A percentile compares a stretch with the other conserved stretches of the same genome.
phyloP scores from a whole-genome alignment of 2,113 vertebrate species.

The Myanophis thanlyinensis region DNA sequence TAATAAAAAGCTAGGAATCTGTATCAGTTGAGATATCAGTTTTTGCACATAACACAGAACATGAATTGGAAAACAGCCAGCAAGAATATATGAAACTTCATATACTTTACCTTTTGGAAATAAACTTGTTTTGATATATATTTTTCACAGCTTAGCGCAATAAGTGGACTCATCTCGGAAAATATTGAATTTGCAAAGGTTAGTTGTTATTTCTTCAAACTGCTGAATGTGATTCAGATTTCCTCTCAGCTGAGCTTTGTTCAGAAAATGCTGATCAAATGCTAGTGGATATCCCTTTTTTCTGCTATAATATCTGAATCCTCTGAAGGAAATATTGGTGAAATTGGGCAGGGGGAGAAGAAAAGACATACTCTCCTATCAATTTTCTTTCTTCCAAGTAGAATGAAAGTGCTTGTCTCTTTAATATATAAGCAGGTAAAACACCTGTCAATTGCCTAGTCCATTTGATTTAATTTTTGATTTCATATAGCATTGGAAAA shows the following conservation, averaged over 20 bases:
- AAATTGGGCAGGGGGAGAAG: background rate
- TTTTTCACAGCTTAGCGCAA: conserved; percentile 84
- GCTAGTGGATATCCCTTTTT: background rate
- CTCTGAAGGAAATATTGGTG: background rate
- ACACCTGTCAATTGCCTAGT: background rate
- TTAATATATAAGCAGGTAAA: background rate
- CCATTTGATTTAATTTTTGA: background rate
- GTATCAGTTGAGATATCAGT: background rate
- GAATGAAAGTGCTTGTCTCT: background rate
- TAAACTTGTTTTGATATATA: conserved; percentile 1
- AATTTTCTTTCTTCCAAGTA: background rate
- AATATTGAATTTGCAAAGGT: conserved; percentile 98
- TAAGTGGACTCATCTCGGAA: conserved; percentile 87
- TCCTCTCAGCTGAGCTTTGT: background rate
- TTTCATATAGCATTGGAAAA: background rate
- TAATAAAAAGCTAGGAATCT: background rate
- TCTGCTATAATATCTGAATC: background rate
- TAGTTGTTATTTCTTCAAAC: conserved; percentile 8
- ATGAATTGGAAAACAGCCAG: background rate
- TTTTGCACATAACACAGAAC: background rate
- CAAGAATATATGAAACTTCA: background rate
- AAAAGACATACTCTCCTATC: background rate
- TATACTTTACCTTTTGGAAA: background rate
- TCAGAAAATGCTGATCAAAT: background rate
- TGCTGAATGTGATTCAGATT: background rate